A percentile compares a stretch with the other conserved stretches of the same genome.
Conservation (phyloP, 1,140 invertebrate species). For the Magallana ariakensis region DNA sequence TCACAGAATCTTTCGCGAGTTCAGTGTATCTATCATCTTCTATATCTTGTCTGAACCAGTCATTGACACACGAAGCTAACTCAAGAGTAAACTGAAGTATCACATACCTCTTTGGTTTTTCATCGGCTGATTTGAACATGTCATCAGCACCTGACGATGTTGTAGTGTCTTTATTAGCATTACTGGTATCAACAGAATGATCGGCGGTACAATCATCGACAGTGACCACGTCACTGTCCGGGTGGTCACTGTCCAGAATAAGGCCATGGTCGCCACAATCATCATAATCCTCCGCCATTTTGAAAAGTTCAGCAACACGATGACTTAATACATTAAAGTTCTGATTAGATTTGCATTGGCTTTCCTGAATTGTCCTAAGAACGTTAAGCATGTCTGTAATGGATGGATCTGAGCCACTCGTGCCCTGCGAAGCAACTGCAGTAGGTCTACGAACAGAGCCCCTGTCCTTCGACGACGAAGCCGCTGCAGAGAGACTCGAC, state of each 20-base stretch:
- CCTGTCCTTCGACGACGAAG: not conserved
- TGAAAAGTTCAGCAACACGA: slow-evolving; percentile 16
- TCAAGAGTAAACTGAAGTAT: slow-evolving; percentile 10
- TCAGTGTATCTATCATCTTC: slow-evolving; percentile 49
- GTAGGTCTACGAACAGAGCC: not conserved
- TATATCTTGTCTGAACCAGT: slow-evolving; percentile 49
- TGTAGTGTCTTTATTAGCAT: not conserved
- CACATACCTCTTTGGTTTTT: slow-evolving; percentile 40
- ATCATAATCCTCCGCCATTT: not conserved
- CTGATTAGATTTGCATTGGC: not conserved
- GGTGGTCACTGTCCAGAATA: too few species aligned
- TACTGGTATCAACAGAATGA: not conserved
- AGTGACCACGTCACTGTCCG: too few species aligned
- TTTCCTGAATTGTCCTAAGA: slow-evolving; percentile 7
- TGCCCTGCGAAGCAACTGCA: not conserved
- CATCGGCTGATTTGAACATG: not conserved
- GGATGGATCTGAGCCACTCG: slow-evolving; percentile 3
- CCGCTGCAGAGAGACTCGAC: not conserved
- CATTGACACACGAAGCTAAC: slow-evolving; percentile 44
- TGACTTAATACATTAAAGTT: not conserved
- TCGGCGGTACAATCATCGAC: not conserved
- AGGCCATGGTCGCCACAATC: not conserved
- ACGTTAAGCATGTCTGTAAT: not conserved
- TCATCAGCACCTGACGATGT: slow-evolving; percentile 28
- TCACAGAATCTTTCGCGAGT: not conserved